phyloP scores from a whole-genome alignment of 2,113 vertebrate genomes.

The Mastomys coucha region DNA sequence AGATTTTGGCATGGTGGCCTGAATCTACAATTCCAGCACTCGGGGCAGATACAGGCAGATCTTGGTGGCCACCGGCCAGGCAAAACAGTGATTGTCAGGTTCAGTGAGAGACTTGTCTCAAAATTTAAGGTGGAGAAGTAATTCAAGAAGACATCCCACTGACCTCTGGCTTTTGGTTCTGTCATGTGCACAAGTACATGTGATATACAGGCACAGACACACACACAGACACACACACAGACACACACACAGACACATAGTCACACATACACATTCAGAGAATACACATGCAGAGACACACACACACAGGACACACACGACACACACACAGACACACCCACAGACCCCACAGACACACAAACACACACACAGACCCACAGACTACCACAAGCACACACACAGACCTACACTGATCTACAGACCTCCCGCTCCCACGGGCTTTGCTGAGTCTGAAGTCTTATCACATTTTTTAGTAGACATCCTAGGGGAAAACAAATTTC shows the following conservation, averaged over 20 bases:
- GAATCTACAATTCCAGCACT: not conserved
- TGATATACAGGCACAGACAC: not conserved
- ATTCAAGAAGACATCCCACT: not conserved
- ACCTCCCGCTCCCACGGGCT: slow-evolving; percentile 81
- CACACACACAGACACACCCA: not conserved
- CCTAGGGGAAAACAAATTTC: slow-evolving; percentile 91
- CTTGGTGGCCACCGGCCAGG: no score
- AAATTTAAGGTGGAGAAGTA: not conserved
- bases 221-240: not conserved
- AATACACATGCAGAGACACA: not conserved
- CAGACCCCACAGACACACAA: no score
- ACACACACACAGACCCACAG: no score
- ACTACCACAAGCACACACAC: not conserved
- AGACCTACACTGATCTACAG: not conserved
- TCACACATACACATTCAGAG: not conserved
- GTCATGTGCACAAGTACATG: not conserved
- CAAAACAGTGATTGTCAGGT: not conserved
- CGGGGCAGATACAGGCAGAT: not conserved
- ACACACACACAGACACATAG: not conserved
- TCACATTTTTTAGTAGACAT: slow-evolving; percentile 92
- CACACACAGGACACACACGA: not conserved
- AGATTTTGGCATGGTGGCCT: not conserved
- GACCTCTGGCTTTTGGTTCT: not conserved
- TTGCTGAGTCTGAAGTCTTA: slow-evolving; percentile 92
- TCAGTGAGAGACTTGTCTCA: not conserved